A percentile compares a stretch with the other conserved stretches of the same genome.
Evolutionary conservation across 2,113 vertebrate species (phyloP).

Genomic region (Myiagra hebetior): DNA sequence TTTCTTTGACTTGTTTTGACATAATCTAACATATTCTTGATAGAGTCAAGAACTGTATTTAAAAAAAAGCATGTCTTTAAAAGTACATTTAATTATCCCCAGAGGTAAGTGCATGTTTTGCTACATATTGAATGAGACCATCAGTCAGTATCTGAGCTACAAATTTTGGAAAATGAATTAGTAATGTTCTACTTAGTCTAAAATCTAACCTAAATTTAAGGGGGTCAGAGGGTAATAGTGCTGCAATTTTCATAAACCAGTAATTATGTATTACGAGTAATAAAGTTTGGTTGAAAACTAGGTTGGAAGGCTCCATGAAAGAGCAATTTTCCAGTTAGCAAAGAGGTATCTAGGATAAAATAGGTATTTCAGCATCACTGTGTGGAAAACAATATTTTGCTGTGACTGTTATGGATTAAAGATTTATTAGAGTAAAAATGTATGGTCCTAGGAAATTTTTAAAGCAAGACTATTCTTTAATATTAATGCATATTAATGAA

Average conservation of each 20-base stretch:
- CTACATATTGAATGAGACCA: neutral
- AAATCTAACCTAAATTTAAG: neutral
- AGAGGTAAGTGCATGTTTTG: neutral
- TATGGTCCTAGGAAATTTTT: neutral
- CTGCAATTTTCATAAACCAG: neutral
- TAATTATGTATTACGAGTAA: neutral
- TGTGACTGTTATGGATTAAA: neutral
- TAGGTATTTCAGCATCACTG: neutral
- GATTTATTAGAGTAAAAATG: neutral
- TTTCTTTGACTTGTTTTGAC: neutral
- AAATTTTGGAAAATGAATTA: neutral
- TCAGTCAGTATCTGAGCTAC: neutral
- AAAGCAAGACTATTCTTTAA: neutral
- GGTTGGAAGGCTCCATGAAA: neutral
- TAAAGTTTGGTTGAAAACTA: neutral
- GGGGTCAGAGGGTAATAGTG: rapidly evolving
- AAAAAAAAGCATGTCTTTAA: neutral
- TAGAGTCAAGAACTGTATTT: neutral
- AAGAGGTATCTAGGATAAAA: neutral
- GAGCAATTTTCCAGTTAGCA: neutral
- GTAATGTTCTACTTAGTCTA: neutral
- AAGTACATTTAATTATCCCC: neutral
- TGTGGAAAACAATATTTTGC: neutral
- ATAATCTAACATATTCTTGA: neutral
- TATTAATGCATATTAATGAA: neutral